Conservation (phyloP, 2,888 invertebrate species). For the Ectropis crepuscularia region DNA sequence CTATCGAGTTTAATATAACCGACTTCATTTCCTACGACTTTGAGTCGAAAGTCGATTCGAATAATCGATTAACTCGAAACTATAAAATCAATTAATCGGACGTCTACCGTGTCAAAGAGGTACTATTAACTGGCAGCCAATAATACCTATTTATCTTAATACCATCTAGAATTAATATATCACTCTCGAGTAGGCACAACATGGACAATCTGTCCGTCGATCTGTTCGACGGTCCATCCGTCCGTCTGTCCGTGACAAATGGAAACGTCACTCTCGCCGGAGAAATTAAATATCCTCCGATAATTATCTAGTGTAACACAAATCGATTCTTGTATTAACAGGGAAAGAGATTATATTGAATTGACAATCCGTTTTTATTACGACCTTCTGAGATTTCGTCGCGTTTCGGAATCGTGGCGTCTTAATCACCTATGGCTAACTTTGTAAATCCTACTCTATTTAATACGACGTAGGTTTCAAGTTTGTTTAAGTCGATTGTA, state of each 20-base stretch:
- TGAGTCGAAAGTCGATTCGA: constrained; percentile 27
- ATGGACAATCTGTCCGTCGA: constrained; percentile 55
- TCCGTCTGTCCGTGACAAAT: constrained; percentile 54
- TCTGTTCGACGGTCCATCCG: constrained; percentile 41
- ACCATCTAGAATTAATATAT: constrained; percentile 62
- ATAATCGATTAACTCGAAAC: constrained; percentile 26
- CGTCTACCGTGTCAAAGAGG: constrained; percentile 49
- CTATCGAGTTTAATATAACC: constrained; percentile 15
- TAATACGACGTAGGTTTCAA: background rate
- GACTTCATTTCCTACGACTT: constrained; percentile 19
- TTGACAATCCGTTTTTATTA: constrained; percentile 42
- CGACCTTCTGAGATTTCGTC: constrained; percentile 37
- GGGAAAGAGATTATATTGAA: constrained; percentile 48
- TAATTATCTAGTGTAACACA: constrained; percentile 58
- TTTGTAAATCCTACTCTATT: constrained; percentile 18
- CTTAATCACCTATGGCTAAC: constrained; percentile 28
- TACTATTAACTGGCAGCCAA: constrained; percentile 55
- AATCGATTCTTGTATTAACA: constrained; percentile 47
- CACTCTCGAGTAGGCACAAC: constrained; percentile 54
- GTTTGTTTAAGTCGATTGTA: constrained; percentile 30
- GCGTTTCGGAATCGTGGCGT: constrained; percentile 27
- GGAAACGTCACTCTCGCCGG: constrained; percentile 54
- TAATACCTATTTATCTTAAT: constrained; percentile 59
- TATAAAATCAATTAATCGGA: constrained; percentile 40
- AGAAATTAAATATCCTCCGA: constrained; percentile 53